These are phyloP conservation scores for Maniola jurtina DNA, from an alignment of 1,140 invertebrate genomes.

Conservation along the genomic window DNA sequence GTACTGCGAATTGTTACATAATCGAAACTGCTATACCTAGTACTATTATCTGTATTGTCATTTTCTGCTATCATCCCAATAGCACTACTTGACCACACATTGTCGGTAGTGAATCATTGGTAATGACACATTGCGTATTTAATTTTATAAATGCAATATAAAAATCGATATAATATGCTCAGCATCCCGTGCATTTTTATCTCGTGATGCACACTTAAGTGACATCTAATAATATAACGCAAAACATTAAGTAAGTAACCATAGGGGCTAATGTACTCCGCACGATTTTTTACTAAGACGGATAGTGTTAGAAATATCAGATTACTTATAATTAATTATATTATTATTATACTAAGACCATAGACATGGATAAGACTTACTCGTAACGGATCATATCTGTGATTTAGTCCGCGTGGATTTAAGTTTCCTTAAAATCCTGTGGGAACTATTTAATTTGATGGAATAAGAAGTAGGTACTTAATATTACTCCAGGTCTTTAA, in stretches of 20 bases:
- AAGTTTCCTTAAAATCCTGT: no score
- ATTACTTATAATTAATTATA: no score
- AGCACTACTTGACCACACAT: constrained; percentile 44
- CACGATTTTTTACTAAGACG: no score
- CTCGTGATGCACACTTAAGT: constrained; percentile 10
- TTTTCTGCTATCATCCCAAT: constrained; percentile 42
- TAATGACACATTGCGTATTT: constrained; percentile 48
- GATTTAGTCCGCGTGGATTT: no score
- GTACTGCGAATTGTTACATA: constrained; percentile 22
- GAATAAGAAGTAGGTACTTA: no score
- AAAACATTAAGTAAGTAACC: neutral
- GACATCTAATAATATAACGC: neutral
- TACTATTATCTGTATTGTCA: constrained; percentile 9
- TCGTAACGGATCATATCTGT: no score
- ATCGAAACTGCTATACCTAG: constrained; percentile 17
- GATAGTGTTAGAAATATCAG: no score
- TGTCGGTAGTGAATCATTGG: constrained; percentile 50
- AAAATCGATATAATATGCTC: constrained; percentile 36
- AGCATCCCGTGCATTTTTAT: constrained; percentile 37
- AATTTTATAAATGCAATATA: constrained; percentile 49
- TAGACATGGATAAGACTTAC: no score
- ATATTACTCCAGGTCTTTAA: no score
- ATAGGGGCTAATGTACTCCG: no score
- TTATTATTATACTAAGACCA: no score
- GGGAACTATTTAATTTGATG: no score